phyloP scores from a whole-genome alignment of 2,888 invertebrate species.

The Ochropacha duplaris region DNA sequence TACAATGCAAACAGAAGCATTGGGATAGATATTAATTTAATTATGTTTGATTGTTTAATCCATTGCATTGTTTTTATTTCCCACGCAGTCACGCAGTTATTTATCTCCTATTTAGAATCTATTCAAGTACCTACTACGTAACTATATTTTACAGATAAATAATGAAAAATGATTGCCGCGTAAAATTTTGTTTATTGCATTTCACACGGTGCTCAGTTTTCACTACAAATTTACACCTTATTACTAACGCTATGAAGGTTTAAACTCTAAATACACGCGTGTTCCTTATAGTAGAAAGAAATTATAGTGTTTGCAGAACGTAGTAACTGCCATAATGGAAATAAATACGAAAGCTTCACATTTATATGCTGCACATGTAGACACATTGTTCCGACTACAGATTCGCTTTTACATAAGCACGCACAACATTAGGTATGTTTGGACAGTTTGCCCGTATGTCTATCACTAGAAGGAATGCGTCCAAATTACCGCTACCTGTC shows the following conservation, averaged over 20 bases:
- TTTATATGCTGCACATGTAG: slow-evolving; percentile 4
- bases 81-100: background rate
- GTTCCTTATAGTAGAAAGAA: too few species aligned
- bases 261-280: too few species aligned
- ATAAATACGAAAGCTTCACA: background rate
- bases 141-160: too few species aligned
- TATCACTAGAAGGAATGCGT: slow-evolving; percentile 40
- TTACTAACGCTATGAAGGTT: too few species aligned
- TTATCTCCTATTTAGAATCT: background rate
- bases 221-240: too few species aligned
- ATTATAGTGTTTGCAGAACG: too few species aligned
- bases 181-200: too few species aligned
- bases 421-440: background rate
- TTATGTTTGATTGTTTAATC: background rate
- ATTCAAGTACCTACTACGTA: background rate
- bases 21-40: background rate
- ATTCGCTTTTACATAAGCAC: background rate
- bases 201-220: too few species aligned
- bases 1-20: background rate
- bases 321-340: background rate
- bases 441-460: slow-evolving; percentile 13
- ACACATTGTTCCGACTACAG: background rate
- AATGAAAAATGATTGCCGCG: too few species aligned
- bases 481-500: slow-evolving; percentile 53
- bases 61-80: background rate